A percentile compares a stretch with the other conserved stretches of the same genome.
Conservation (phyloP, 2,113 vertebrate species). For the Trematomus loennbergii region DNA sequence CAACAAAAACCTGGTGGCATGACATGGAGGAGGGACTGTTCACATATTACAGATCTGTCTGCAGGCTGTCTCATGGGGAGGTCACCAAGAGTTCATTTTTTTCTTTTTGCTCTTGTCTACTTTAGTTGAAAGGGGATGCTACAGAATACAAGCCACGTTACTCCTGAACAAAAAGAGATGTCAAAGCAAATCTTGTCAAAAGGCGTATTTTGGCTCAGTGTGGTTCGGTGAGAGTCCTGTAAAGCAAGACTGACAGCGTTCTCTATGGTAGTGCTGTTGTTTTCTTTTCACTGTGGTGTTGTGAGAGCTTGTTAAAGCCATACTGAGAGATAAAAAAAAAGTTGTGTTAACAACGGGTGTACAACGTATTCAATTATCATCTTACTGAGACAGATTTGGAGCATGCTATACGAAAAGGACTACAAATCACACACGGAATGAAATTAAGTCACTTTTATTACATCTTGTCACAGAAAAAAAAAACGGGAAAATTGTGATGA, state of each 20-base stretch:
- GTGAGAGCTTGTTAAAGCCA: conserved; percentile 3
- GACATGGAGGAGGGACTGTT: conserved; percentile 25
- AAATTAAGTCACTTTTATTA: conserved; percentile 70
- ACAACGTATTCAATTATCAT: conserved; percentile 14
- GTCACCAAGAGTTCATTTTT: conserved; percentile 76
- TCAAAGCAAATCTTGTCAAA: conserved; percentile 75
- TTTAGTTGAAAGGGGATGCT: conserved; percentile 72
- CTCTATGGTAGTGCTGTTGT: conserved; percentile 5
- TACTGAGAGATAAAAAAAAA: conserved; percentile 38
- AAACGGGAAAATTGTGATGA: conserved; percentile 26
- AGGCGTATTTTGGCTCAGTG: conserved; percentile 49
- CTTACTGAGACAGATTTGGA: background rate
- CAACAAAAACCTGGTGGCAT: conserved; percentile 11
- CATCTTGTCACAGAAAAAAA: conserved; percentile 48
- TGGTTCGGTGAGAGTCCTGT: conserved; percentile 38
- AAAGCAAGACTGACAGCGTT: conserved; percentile 35
- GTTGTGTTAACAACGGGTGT: conserved; percentile 18
- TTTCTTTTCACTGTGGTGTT: conserved; percentile 36
- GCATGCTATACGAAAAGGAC: background rate
- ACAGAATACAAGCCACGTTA: conserved; percentile 72
- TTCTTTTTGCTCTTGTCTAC: conserved; percentile 49
- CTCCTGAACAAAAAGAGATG: conserved; percentile 75
- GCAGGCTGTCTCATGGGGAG: conserved; percentile 67
- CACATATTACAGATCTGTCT: conserved; percentile 47
- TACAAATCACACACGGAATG: conserved; percentile 25